phyloP scores from a whole-genome alignment of 2,113 vertebrate genomes.

The Machaerirhynchus nigripectus region DNA sequence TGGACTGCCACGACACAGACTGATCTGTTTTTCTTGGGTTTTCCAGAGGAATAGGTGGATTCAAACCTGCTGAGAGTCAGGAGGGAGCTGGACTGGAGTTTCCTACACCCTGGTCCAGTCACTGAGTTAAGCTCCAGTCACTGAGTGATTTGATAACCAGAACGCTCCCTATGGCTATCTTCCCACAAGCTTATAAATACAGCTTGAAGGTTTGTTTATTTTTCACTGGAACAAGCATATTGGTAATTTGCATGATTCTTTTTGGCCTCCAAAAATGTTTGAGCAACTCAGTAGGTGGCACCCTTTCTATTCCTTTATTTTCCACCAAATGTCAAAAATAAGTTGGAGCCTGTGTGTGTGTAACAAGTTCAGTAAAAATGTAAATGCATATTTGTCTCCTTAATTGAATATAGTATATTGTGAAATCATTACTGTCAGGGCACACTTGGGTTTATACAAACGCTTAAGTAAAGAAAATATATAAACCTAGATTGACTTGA shows the following conservation, averaged over 20 bases:
- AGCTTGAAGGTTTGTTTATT: background rate
- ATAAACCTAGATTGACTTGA: constrained; percentile 72
- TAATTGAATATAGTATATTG: constrained; percentile 75
- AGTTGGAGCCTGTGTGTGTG: background rate
- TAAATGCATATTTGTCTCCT: constrained; percentile 67
- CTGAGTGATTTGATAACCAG: background rate
- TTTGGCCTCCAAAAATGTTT: background rate
- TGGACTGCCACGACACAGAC: rapidly evolving
- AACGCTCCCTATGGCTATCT: background rate
- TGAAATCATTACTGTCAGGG: constrained; percentile 78
- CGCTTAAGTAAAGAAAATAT: constrained; percentile 71
- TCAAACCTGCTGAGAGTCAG: background rate
- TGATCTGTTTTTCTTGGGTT: background rate
- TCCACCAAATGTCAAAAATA: background rate
- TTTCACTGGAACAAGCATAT: background rate
- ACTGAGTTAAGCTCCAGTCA: background rate
- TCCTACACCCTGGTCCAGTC: background rate
- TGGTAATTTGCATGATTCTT: background rate
- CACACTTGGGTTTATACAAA: constrained; percentile 67
- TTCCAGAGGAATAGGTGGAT: background rate
- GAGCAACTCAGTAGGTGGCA: constrained; percentile 66
- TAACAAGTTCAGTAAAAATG: constrained; percentile 58
- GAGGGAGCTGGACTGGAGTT: background rate
- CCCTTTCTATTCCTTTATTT: constrained; percentile 61
- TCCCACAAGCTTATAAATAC: background rate